Evolutionary conservation across 2,888 invertebrate species (phyloP), one percentile per base, ranked within the genome.

Genomic region (Eupithecia tripunctaria): DNA sequence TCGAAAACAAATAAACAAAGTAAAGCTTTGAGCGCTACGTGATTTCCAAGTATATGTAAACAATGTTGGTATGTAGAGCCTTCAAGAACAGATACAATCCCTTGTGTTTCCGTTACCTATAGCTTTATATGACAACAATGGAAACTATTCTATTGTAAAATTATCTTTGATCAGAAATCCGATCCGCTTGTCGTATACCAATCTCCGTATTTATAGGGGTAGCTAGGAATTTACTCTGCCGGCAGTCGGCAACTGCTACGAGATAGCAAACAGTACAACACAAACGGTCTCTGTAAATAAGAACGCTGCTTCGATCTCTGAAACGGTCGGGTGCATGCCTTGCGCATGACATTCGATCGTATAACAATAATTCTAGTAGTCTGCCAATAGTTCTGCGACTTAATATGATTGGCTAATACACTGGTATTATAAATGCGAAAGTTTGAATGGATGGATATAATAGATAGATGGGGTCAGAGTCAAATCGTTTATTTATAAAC

Each of bases 201-300:
- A 68, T 59, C 64, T 47, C 68, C 68, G 69, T 67, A 76, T 80
- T 77, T 81, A 81, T 74, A 76, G 80, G 76, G 81, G 79, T 79
- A 76, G 78, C 82, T 79, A 82, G 81, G 82, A 83, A 83, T 85
- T 82, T 81, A 80, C 81, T 80, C 79, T 81, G 78, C 78, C 79
- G 79, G 75, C 78, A 83, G 81, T 81, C 80, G 78, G 82, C 80
- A 80, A 77, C 80, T 79, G 73, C 84, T 84, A 87, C 85, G 85
- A 87, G 85, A 85, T 82, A 82, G 88, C 84, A 91, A 91, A 91
- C 87, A 91, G 84, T 74, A 79, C 86, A 82, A 82, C 83, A 87
- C 87, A 88, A 88, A 90, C 89, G 82, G 78, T 84, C 86, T 89
- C 82, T 80, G 88, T 86, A 90, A 89, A 90, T 88, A 92, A 88